Evolutionary conservation across 2,797 vertebrate genomes (phyloP), one percentile per base, ranked within the genome.

Genomic region (Delichon dasypus): DNA sequence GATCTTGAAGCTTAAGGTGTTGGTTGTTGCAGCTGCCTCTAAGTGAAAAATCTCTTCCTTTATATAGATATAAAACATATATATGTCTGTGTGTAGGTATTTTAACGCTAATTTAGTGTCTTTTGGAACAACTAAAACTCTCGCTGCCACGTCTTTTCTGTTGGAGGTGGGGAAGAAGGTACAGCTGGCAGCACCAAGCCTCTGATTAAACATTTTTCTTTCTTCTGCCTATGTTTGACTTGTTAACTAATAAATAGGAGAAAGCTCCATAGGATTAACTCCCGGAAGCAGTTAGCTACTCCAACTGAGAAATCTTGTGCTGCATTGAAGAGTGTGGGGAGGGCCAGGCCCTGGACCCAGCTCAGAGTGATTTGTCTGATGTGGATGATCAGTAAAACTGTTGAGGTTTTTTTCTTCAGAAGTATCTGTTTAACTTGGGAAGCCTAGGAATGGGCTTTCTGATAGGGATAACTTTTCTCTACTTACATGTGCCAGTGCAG

Each of bases 121-220:
- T 73, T 68, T 21, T 75, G 48, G 67, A 74, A 23, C 66, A 53
- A 13, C 10, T 53, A 13, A 57, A 81, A 23, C 47, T 89, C 42
- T 58, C 7, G 4, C 30, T 96, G 97, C 97, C 97, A 97, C 75
- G 89, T 98, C 94, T 96, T 84, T 82, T 85, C 82, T 55, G 76
- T 27, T 75, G 34, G 71, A 80, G 44, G 40, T 21, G 62, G 77
- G 60, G 74, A 76, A 61, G 80, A 68, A 68, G 50, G 45, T 54
- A 30, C 11, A 7, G 16, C 45, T 87, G 94, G 88, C 86, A 92
- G 84, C 40, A 83, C 7, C 18, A 73, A 81, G 80, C 79, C 45
- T 73, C 40, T 51, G 34, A 81, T 42, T 34, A 91, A 84, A 71
- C 67, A 5, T 64, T 66, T 42, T 76, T 38, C 34, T 53, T 64